Evolutionary conservation across 2,888 invertebrate species (phyloP), one percentile per base, ranked within the genome.

Genomic region (Trissolcus japonicus): DNA sequence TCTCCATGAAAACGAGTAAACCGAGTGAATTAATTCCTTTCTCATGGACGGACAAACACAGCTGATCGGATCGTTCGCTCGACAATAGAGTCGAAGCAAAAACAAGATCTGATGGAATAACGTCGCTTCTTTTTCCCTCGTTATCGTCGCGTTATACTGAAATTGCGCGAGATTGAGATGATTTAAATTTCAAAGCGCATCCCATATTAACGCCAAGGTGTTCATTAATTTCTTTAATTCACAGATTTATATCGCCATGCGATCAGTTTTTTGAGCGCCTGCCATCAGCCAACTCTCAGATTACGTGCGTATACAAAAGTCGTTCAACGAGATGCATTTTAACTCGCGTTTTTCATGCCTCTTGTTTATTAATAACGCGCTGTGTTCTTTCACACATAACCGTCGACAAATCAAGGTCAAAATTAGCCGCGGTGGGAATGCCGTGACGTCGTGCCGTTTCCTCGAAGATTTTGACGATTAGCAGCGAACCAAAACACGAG

Each of bases 391-490:
- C 54, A 9, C 35, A 35, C 65, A 60, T 67, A 55, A 14, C 61
- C 57, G 60, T 25, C 75, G 65, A 75, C 75, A 43, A 35, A 76
- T 76, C 76, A 72, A 72, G 76, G 68, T 55, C 57, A 16, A 65
- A 78, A 78, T 81, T 75, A 69, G 75, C 35, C 78, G 57, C 66
- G 76, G 74, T 72, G 73, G 71, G 78, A 78, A 76, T 56, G 76
- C 75, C 72, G 40, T 79, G 35, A 35, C 74, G 77, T 59, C 76
- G 76, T 66, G 71, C 57, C 71, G 80, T 79, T 85, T 82, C 80
- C 79, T 80, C 63, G 50, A 60, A 82, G 84, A 83, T 83, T 82
- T 80, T 71, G 80, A 81, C 76, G 85, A 86, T 85, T 85, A 83
- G 82, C 80, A 81, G 73, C 80, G 73, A 74, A 67, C 46, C 67